phyloP scores from a whole-genome alignment of 2,888 invertebrate species.

The Drosophila aldrichi region DNA sequence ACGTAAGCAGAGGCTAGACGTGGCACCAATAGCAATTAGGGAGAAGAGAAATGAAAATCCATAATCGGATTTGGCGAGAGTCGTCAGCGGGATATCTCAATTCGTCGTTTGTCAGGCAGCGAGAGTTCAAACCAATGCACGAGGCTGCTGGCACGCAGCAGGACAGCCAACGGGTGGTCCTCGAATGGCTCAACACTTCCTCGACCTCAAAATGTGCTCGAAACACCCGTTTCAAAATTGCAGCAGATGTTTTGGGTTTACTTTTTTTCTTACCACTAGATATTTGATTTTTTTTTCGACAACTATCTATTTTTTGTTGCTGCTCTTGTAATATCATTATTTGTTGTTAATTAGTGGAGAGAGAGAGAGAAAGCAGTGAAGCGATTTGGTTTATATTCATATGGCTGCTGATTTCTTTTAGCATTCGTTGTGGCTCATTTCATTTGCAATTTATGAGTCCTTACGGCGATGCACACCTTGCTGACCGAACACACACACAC shows the following conservation, averaged over 20 bases:
- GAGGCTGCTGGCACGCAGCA: conserved; percentile 61
- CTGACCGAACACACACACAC: conserved; percentile 9
- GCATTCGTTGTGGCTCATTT: conserved; percentile 83
- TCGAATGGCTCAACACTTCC: conserved; percentile 64
- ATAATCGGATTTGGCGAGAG: conserved; percentile 71
- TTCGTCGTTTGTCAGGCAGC: conserved; percentile 30
- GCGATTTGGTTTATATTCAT: conserved; percentile 6
- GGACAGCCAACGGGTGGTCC: conserved; percentile 71
- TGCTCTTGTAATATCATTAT: conserved; percentile 53
- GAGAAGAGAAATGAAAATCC: conserved; percentile 36
- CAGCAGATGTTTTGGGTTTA: conserved; percentile 58
- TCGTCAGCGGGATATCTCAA: conserved; percentile 76
- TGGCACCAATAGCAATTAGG: conserved; percentile 12
- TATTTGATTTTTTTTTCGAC: not conserved
- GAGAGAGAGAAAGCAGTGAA: conserved; percentile 11
- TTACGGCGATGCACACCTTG: conserved; percentile 60
- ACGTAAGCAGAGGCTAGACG: conserved; percentile 38
- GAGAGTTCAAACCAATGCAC: conserved; percentile 55
- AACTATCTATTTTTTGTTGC: conserved; percentile 2
- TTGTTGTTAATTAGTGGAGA: conserved; percentile 73
- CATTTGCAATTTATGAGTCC: conserved; percentile 82
- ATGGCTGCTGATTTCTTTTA: conserved; percentile 17
- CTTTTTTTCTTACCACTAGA: not conserved
- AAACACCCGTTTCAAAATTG: conserved; percentile 39
- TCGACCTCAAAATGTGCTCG: conserved; percentile 53